These are phyloP conservation scores for Tychaedon coryphoeus DNA, from an alignment of 2,113 vertebrate species.

Conservation along the genomic window DNA sequence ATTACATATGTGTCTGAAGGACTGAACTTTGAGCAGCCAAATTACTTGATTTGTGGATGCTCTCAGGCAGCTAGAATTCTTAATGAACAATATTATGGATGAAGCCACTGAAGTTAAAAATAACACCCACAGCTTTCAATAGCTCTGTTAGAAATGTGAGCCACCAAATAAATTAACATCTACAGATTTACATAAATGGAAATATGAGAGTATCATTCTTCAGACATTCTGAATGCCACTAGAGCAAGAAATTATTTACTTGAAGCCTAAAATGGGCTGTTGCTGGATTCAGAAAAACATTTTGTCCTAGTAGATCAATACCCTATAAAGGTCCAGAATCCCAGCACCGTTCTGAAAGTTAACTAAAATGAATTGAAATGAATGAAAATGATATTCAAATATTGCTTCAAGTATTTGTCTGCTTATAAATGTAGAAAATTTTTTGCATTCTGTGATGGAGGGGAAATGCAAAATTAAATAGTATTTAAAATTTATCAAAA, in stretches of 20 bases:
- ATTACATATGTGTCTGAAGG: rapidly evolving
- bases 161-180: slow-evolving; percentile 5
- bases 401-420: neutral
- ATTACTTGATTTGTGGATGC: neutral
- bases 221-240: neutral
- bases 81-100: slow-evolving; percentile 14
- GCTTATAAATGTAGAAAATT: neutral
- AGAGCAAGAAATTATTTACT: neutral
- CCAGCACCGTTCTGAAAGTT: neutral
- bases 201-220: slow-evolving; percentile 27
- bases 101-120: slow-evolving; percentile 12
- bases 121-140: neutral
- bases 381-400: neutral
- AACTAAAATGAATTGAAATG: neutral
- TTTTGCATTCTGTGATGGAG: neutral
- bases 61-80: neutral
- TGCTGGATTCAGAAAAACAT: neutral
- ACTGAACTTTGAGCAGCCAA: neutral
- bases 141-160: neutral
- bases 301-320: neutral
- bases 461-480: neutral
- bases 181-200: slow-evolving; percentile 36
- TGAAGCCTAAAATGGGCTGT: neutral
- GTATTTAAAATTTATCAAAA: neutral
- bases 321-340: neutral